A percentile compares a stretch with the other conserved stretches of the same genome.
Conservation (phyloP, 2,888 invertebrate species). For the Eurois occulta region DNA sequence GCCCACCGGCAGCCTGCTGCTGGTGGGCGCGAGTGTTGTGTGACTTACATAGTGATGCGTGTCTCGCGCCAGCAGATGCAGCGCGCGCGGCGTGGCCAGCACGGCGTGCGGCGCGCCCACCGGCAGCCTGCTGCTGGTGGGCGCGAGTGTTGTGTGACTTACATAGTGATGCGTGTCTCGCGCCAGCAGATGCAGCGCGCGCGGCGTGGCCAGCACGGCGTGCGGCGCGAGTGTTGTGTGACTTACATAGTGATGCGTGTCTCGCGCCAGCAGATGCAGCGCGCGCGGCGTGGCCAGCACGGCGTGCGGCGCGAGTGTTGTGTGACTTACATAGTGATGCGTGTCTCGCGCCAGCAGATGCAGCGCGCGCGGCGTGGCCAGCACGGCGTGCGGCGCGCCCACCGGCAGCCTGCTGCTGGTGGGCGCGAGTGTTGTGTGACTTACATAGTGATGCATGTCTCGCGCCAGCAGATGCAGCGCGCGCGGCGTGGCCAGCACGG, state of each 20-base stretch:
- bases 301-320: constrained; percentile 71
- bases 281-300: constrained; percentile 72
- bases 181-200: constrained; percentile 74
- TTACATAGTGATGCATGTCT: constrained; percentile 80
- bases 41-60: constrained; percentile 80
- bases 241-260: constrained; percentile 80
- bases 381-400: constrained; percentile 71
- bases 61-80: constrained; percentile 77
- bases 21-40: too few species aligned
- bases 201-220: constrained; percentile 72
- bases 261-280: constrained; percentile 76
- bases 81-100: constrained; percentile 70
- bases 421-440: too few species aligned
- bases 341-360: constrained; percentile 77
- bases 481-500: constrained; percentile 71
- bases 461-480: constrained; percentile 75
- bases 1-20: constrained; percentile 64
- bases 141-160: too few species aligned
- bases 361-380: constrained; percentile 72
- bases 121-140: constrained; percentile 66
- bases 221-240: too few species aligned
- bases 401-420: constrained; percentile 65
- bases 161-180: constrained; percentile 80
- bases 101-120: constrained; percentile 70
- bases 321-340: constrained; percentile 81